Percentiles rank a stretch among this genome's conserved stretches.
phyloP scores from a whole-genome alignment of 2,888 invertebrate genomes.

The Malachius bipustulatus region DNA sequence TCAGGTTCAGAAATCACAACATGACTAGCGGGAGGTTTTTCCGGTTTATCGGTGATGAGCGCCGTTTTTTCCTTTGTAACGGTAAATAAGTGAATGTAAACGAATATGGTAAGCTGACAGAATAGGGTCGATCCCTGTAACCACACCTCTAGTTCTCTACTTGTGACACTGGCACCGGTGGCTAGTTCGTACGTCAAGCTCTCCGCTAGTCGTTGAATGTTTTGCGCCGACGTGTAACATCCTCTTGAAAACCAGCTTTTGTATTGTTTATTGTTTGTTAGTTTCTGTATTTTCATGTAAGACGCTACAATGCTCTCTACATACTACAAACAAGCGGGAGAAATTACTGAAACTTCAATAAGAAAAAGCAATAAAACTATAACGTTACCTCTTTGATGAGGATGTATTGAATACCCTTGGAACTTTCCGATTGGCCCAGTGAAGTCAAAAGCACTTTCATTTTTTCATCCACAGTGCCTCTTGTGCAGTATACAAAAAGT shows the following conservation, averaged over 20 bases:
- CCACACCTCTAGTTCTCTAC: conserved; percentile 39
- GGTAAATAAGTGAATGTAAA: conserved; percentile 42
- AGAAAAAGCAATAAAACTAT: conserved; percentile 10
- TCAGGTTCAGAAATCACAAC: conserved; percentile 18
- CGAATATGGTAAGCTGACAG: conserved; percentile 40
- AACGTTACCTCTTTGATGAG: conserved; percentile 49
- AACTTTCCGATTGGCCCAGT: conserved; percentile 42
- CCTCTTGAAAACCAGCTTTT: conserved; percentile 49
- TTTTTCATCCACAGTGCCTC: conserved; percentile 55
- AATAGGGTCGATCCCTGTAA: conserved; percentile 38
- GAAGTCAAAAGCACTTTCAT: conserved; percentile 45
- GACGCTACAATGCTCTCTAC: conserved; percentile 66
- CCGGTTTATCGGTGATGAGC: conserved; percentile 13
- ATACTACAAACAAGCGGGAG: conserved; percentile 44
- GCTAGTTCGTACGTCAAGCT: conserved; percentile 43
- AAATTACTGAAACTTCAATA: too few relatives aligned
- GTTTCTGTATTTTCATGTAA: conserved; percentile 56
- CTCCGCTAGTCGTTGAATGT: conserved; percentile 46
- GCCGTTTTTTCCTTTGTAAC: conserved; percentile 38
- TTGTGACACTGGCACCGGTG: conserved; percentile 33
- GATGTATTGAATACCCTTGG: conserved; percentile 46
- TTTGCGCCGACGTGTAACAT: conserved; percentile 44
- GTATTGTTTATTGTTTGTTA: conserved; percentile 42
- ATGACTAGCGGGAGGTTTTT: too few relatives aligned
- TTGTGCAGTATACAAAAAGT: conserved; percentile 54